Evolutionary conservation across 2,888 invertebrate genomes (phyloP).

Genomic region (Esperia sulphurella): DNA sequence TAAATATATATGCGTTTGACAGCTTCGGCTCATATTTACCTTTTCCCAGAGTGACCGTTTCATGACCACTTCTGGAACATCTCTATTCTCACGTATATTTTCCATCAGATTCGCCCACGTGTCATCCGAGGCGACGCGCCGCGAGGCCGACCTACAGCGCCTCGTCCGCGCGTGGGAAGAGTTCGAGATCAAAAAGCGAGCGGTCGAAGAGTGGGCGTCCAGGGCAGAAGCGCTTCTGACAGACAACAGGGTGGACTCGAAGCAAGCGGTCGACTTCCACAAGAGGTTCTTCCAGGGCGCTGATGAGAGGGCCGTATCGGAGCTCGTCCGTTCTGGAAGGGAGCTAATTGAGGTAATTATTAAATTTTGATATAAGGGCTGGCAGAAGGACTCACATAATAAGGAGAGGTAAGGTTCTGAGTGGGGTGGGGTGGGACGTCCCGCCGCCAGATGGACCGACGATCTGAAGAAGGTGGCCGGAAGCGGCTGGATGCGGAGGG

Average conservation of each 20-base stretch:
- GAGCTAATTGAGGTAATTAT: constrained; percentile 80
- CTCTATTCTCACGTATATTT: too few species aligned
- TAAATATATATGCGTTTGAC: too few species aligned
- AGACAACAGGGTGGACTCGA: constrained; percentile 88
- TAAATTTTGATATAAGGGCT: too few species aligned
- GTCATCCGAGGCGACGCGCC: constrained; percentile 85
- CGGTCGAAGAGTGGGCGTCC: constrained; percentile 92
- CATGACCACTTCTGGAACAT: too few species aligned
- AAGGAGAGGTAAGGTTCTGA: too few species aligned
- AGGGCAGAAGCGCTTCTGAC: constrained; percentile 89
- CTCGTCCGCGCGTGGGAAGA: constrained; percentile 91
- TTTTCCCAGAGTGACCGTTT: too few species aligned
- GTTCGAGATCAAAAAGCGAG: constrained; percentile 87
- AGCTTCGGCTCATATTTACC: too few species aligned
- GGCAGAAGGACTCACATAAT: too few species aligned
- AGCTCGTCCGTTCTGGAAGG: constrained; percentile 87
- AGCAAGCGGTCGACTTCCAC: constrained; percentile 89
- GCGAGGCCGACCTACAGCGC: constrained; percentile 89
- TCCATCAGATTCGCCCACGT: constrained; percentile 83
- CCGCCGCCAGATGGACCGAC: too few species aligned
- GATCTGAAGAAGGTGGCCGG: too few species aligned
- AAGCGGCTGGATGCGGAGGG: too few species aligned
- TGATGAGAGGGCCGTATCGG: constrained; percentile 90
- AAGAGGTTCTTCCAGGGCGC: constrained; percentile 93
- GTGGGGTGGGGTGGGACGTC: too few species aligned